These are phyloP conservation scores for Ictalurus punctatus DNA, from an alignment of 2,113 vertebrate genomes.

Conservation along the genomic window DNA sequence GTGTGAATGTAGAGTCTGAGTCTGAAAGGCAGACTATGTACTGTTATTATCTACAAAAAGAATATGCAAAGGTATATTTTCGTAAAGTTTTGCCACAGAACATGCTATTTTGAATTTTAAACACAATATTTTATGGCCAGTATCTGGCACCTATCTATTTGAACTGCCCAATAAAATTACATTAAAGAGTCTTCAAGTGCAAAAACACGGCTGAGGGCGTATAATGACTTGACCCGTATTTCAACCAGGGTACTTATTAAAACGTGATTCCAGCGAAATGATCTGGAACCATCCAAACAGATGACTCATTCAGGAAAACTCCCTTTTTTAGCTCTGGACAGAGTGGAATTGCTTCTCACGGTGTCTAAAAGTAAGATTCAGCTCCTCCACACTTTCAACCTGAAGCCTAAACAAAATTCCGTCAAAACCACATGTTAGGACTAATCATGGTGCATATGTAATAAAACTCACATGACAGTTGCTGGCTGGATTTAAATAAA, in stretches of 20 bases:
- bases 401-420: conserved; percentile 18
- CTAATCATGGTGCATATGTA: neutral
- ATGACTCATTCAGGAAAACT: conserved; percentile 54
- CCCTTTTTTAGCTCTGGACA: conserved; percentile 41
- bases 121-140: neutral
- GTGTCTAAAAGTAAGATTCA: conserved; percentile 18
- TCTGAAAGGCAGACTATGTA: neutral
- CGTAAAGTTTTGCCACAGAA: neutral
- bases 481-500: neutral
- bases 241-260: conserved; percentile 49
- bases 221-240: conserved; percentile 39
- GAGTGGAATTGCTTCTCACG: conserved; percentile 40
- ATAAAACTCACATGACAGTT: conserved; percentile 25
- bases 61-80: neutral
- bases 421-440: conserved; percentile 35
- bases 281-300: conserved; percentile 52
- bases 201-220: conserved; percentile 17
- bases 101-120: conserved; percentile 23
- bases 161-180: conserved; percentile 31
- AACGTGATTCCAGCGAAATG: conserved; percentile 46
- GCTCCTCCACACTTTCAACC: neutral
- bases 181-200: conserved; percentile 22
- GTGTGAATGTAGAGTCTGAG: neutral
- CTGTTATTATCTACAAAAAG: neutral
- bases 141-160: conserved; percentile 26